Base-by-base conservation (phyloP, 2,113 vertebrate species). In the Grus americana region DNA sequence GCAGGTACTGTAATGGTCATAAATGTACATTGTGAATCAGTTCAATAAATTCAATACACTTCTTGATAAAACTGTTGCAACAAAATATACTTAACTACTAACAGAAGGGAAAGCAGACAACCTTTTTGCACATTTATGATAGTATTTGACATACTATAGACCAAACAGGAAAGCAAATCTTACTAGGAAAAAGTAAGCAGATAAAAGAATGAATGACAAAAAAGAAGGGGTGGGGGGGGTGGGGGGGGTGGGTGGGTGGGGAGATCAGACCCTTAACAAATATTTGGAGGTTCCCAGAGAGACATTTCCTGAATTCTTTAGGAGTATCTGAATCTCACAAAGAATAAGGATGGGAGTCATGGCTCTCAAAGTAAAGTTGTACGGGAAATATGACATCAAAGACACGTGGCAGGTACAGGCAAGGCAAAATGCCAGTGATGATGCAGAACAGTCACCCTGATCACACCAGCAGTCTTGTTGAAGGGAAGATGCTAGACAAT, bases 211-310 rank as follows among this genome's bases (percentile, higher is more conserved):
- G 13, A 79, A 49, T 20, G 4, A 44, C 24, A 38, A 38, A 59
- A 65, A 18, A 46, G 5, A 10, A 4, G 2, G 4, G 0, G 3
- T 10, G 1, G 3, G 20, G 3, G 3, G 0, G 3, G 20, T n/a
- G 1, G 36, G 36, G 36, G 9, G 36, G 36, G 36, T 36, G 36
- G 36, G 36, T 9, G 3, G 20, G 3, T 24, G 6, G 5, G 11
- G 4, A 38, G 40, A 47, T 58, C 7, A 47, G 8, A 6, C 17
- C 52, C 83, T 71, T 67, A 62, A 67, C 6, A 93, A 91, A 88
- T 79, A 90, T 79, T 88, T 78, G 57, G 68, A 29, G 19, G n/a
- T 81, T 93, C 36, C 76, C 84, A 89, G 83, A 86, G 76, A 81
- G 40, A 65, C 7, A 65, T 58, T 92, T 93, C 79, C 73, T 87